Evolutionary conservation across 2,113 vertebrate species (phyloP).

Genomic region (Cyphomyrus discorhynchus): DNA sequence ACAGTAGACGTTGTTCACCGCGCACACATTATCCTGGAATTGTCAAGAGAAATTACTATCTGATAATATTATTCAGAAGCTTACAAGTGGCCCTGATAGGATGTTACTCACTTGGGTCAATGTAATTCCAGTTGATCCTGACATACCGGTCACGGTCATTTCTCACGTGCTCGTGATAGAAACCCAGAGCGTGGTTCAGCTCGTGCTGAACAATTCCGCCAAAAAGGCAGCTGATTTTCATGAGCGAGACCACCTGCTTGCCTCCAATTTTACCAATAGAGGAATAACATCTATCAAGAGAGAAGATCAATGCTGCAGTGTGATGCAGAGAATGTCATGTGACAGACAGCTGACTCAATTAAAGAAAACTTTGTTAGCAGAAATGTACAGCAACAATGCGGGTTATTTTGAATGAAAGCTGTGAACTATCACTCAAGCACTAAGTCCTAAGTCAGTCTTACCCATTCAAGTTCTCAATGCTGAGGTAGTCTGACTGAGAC

Average conservation of each 20-base stretch:
- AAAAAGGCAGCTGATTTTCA: slow-evolving; percentile 23
- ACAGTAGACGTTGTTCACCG: not conserved
- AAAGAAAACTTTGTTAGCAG: not conserved
- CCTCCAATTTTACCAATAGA: slow-evolving; percentile 34
- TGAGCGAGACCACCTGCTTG: slow-evolving; percentile 40
- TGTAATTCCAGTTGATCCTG: slow-evolving; percentile 36
- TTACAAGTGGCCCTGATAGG: not conserved
- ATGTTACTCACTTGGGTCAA: slow-evolving; percentile 24
- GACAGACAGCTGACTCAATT: not conserved
- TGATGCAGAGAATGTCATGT: not conserved
- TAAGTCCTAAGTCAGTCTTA: slow-evolving; percentile 4
- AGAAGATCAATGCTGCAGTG: not conserved
- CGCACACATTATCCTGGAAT: not conserved
- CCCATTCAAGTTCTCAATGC: slow-evolving; percentile 33
- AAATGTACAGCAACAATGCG: not conserved
- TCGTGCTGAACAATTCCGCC: slow-evolving; percentile 39
- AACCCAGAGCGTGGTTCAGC: slow-evolving; percentile 43
- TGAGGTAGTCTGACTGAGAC: slow-evolving; percentile 32
- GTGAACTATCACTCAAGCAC: not conserved
- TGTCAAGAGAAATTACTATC: not conserved
- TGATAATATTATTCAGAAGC: not conserved
- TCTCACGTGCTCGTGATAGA: slow-evolving; percentile 47
- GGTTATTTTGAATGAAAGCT: not conserved
- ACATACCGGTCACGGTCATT: slow-evolving; percentile 43
- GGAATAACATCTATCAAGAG: slow-evolving; percentile 41